Evolutionary conservation across 2,888 invertebrate species (phyloP).

Genomic region (Pyralis farinalis): DNA sequence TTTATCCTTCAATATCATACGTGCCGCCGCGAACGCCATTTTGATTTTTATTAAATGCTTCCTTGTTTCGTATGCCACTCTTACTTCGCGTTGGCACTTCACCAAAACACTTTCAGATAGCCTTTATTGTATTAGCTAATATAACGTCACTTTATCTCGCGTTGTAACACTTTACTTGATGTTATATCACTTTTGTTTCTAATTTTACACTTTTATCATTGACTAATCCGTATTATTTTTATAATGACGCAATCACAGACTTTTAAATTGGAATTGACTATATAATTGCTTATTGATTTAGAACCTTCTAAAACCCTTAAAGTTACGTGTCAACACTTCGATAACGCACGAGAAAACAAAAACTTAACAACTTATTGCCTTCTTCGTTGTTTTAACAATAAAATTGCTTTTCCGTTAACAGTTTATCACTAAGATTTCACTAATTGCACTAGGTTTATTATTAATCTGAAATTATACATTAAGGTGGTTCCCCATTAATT

Average conservation of each 20-base stretch:
- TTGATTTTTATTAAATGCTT: constrained; percentile 38
- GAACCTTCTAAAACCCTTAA: constrained; percentile 18
- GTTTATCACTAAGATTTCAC: constrained; percentile 26
- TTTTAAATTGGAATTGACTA: constrained; percentile 45
- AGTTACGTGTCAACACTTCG: constrained; percentile 25
- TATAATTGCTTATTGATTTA: constrained; percentile 29
- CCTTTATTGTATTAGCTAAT: too few relatives aligned
- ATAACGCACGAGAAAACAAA: constrained; percentile 27
- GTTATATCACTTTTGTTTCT: background rate
- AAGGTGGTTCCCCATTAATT: constrained; percentile 11
- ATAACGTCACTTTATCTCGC: background rate
- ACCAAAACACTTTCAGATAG: background rate
- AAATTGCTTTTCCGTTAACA: constrained; percentile 11
- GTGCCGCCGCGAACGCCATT: constrained; percentile 92
- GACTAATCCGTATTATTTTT: too few relatives aligned
- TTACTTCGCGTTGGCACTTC: constrained; percentile 21
- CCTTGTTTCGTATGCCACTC: constrained; percentile 32
- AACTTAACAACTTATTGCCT: constrained; percentile 52
- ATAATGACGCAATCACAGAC: constrained; percentile 48
- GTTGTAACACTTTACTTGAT: constrained; percentile 1
- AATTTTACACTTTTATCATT: constrained; percentile 13
- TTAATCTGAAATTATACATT: constrained; percentile 7
- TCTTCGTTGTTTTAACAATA: constrained; percentile 38
- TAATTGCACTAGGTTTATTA: constrained; percentile 29
- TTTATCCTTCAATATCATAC: constrained; percentile 92